A percentile compares a stretch with the other conserved stretches of the same genome.
Evolutionary conservation across 1,140 invertebrate species (phyloP).

Genomic region (Tetraneura akinire): DNA sequence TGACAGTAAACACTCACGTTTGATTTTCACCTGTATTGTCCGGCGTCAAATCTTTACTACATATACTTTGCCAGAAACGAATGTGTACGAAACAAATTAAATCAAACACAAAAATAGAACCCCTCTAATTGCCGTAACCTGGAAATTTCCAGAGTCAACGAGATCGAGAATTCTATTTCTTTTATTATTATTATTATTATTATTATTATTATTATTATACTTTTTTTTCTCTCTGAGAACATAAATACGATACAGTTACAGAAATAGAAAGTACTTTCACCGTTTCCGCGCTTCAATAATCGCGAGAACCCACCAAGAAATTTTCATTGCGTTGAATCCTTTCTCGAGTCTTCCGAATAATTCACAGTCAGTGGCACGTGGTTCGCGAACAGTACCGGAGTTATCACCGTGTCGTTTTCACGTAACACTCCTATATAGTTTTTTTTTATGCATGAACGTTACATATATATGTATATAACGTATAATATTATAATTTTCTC

Average conservation of each 20-base stretch:
- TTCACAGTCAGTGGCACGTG: conserved; percentile 24
- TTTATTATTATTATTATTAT: too few species aligned
- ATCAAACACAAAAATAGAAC: conserved; percentile 6
- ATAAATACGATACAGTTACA: conserved; percentile 44
- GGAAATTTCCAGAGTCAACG: conserved; percentile 49
- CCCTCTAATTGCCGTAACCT: conserved; percentile 51
- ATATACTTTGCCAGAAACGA: background rate
- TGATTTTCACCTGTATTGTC: conserved; percentile 48
- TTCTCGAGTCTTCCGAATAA: background rate
- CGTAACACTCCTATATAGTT: background rate
- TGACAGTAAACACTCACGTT: conserved; percentile 29
- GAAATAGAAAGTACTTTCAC: conserved; percentile 52
- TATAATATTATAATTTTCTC: too few species aligned
- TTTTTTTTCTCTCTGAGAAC: conserved; percentile 16
- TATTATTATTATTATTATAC: too few species aligned
- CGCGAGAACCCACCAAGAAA: conserved; percentile 38
- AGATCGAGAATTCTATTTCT: conserved; percentile 47
- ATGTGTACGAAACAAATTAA: conserved; percentile 39
- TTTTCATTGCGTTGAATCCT: conserved; percentile 29
- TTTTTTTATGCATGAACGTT: too few species aligned
- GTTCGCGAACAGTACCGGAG: conserved; percentile 24
- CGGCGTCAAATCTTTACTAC: conserved; percentile 12
- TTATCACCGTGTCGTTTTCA: background rate
- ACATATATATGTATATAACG: too few species aligned
- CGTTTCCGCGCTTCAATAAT: conserved; percentile 49